A percentile compares a stretch with the other conserved stretches of the same genome.
phyloP scores from a whole-genome alignment of 2,797 vertebrate species.

The Sylvia borin region DNA sequence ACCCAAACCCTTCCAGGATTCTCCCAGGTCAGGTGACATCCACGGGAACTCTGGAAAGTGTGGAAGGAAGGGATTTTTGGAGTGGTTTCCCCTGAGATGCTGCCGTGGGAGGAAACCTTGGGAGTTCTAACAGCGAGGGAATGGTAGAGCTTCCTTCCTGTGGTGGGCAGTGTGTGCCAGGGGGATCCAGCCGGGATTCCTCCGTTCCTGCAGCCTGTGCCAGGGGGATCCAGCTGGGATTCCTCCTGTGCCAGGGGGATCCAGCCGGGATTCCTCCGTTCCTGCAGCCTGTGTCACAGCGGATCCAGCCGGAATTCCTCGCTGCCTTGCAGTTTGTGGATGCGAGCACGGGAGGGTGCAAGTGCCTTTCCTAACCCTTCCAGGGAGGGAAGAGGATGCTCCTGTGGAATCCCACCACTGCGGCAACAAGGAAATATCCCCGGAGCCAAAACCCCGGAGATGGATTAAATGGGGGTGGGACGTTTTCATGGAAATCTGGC shows the following conservation, averaged over 20 bases:
- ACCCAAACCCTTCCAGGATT: not conserved
- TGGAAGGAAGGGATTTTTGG: not conserved
- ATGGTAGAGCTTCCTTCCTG: rapidly evolving
- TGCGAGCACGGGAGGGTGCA: constrained; percentile 38
- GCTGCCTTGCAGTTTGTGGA: constrained; percentile 13
- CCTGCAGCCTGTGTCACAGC: not conserved
- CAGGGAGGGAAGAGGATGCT: not conserved
- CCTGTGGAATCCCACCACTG: not conserved
- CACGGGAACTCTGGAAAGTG: rapidly evolving
- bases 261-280: not conserved
- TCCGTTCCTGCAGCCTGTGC: no score
- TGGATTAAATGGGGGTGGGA: not conserved
- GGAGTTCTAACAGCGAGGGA: rapidly evolving
- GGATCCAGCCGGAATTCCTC: not conserved
- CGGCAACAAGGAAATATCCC: not conserved
- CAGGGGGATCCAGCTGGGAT: not conserved
- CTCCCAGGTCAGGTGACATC: not conserved
- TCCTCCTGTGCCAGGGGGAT: not conserved
- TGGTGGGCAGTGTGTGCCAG: rapidly evolving
- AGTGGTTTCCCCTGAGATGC: not conserved
- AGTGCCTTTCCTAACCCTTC: not conserved
- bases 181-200: not conserved
- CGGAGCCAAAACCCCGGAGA: no score
- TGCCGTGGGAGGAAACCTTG: not conserved
- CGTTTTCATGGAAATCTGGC: rapidly evolving